Base-by-base conservation (phyloP, 2,113 vertebrate species). In the Labrus mixtus region DNA sequence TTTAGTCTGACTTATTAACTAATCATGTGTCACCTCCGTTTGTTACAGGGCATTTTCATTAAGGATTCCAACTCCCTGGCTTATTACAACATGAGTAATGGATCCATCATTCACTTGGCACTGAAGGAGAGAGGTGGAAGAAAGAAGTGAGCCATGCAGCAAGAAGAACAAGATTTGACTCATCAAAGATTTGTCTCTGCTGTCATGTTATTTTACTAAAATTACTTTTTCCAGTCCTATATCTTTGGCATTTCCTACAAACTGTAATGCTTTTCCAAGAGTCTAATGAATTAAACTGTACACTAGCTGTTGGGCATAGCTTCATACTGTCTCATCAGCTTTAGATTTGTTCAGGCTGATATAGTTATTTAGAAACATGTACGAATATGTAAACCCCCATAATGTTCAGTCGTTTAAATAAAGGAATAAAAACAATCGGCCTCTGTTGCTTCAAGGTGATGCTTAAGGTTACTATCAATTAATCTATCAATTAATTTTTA, bases 61-160 rank as follows among this genome's bases (percentile, higher is more conserved):
- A 99, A 99, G 85, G 98, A 99, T 85, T 99, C 98, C 6, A 99
- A 99, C 92, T 99, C 98, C 0, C 89, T 99, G 95, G 98, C 98
- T 17, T 99, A 98, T 82, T 99, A 99, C 92, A 99, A 99, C 90
- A 98, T 99, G 97, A 95, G 77, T 1, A 98, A 95, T 0, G 97
- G 98, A 2, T 95, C 98, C 0, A 73, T 98, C 56, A 99, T 99
- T 79, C 98, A 99, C 88, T 90, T 99, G 94, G 98, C 97, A 0
- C 95, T 99, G 89, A 99, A 99, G 76, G 98, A 99, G 87, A 98
- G 98, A 96, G 98, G 98, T 45, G 98, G 98, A 78, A 95, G 98
- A 68, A 99, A 98, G 95, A 99, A 99, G 84, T 99, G 95, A 90
- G 59, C 51, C 50, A n/a, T 16, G 20, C 39, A 41, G 3, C 43